Percentiles rank a stretch among this genome's conserved stretches.
These are phyloP conservation scores for Sardinella longiceps DNA, from an alignment of 2,797 vertebrate genomes.

Conservation along the genomic window DNA sequence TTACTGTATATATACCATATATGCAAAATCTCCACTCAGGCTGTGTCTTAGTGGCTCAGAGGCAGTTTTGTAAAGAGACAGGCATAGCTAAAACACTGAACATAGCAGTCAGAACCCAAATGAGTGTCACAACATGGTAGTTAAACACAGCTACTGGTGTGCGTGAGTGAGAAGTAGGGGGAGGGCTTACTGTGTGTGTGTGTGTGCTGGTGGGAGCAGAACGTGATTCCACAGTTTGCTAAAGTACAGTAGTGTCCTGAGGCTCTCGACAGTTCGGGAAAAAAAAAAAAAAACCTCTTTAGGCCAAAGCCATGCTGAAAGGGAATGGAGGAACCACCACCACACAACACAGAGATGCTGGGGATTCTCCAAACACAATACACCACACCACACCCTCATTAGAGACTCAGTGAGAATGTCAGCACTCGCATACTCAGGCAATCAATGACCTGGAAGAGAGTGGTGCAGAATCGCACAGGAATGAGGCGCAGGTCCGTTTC, in stretches of 20 bases:
- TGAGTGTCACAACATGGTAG: not conserved
- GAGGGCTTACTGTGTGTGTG: not conserved
- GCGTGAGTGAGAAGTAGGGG: not conserved
- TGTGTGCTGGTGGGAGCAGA: not conserved
- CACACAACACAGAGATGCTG: not conserved
- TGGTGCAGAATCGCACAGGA: not conserved
- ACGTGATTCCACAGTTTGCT: not conserved
- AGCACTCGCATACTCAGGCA: not conserved
- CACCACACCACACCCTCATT: not conserved
- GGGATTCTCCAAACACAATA: not conserved
- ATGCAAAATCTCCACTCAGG: not conserved
- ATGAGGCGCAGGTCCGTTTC: not conserved
- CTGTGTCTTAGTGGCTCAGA: not conserved
- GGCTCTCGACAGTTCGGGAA: not conserved
- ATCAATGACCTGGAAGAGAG: not conserved
- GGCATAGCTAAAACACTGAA: not conserved
- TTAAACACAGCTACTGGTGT: not conserved
- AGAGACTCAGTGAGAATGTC: not conserved
- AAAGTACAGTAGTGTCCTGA: constrained; percentile 8
- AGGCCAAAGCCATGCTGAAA: not conserved
- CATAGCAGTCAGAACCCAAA: not conserved
- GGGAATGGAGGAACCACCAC: not conserved
- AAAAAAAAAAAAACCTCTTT: not conserved
- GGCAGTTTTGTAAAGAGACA: not conserved
- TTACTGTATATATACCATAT: too few species aligned